A percentile compares a stretch with the other conserved stretches of the same genome.
Evolutionary conservation across 2,113 vertebrate species (phyloP).

Genomic region (Athene noctua): DNA sequence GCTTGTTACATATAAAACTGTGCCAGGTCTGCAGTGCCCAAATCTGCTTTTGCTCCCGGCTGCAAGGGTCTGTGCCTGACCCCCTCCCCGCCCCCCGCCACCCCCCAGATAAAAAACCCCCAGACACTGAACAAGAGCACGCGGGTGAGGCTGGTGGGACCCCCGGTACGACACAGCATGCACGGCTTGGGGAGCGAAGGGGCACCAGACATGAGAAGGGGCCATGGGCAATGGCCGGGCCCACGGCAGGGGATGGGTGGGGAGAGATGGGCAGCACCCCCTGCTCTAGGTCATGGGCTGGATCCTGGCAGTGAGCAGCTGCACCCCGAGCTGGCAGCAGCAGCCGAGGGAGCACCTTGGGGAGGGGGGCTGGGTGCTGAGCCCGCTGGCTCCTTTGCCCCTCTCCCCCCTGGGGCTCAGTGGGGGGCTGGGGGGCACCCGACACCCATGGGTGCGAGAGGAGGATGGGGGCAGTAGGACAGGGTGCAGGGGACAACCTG

Average conservation of each 20-base stretch:
- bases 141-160: not conserved
- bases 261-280: not conserved
- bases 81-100: not conserved
- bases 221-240: not conserved
- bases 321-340: not conserved
- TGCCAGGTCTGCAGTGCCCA: not conserved
- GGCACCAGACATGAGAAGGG: not conserved
- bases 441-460: not conserved
- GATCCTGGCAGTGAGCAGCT: not conserved
- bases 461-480: not conserved
- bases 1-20: not conserved
- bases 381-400: accelerated
- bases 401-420: not conserved
- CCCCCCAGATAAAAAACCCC: not conserved
- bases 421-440: not conserved
- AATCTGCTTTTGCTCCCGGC: not conserved
- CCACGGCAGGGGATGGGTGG: not conserved
- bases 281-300: accelerated
- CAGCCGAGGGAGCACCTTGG: not conserved
- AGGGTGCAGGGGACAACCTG: not conserved
- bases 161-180: not conserved
- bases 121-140: not conserved
- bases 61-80: not conserved
- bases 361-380: not conserved
- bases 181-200: not conserved